Percentiles rank a stretch among this genome's conserved stretches.
These are phyloP conservation scores for Tapera naevia DNA, from an alignment of 2,797 vertebrate genomes.

Conservation along the genomic window DNA sequence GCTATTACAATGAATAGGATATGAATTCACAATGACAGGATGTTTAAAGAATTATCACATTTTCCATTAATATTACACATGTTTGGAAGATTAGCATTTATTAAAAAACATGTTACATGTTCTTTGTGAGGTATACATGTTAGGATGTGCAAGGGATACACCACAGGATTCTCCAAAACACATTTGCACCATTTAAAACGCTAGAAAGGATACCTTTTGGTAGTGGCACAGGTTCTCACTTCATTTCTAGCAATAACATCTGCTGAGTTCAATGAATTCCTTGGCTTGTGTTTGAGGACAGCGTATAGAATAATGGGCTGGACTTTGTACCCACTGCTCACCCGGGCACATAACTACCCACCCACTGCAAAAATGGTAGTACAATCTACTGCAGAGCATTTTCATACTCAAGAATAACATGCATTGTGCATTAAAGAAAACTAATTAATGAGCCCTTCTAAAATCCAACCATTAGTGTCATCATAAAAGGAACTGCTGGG, in stretches of 20 bases:
- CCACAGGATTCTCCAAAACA: background rate
- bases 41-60: conserved; percentile 64
- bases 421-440: background rate
- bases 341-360: background rate
- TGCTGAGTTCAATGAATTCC: background rate
- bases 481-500: background rate
- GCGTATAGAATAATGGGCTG: rapidly evolving
- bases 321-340: background rate
- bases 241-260: background rate
- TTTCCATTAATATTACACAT: conserved; percentile 69
- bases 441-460: background rate
- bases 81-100: conserved; percentile 43
- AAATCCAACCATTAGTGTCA: background rate
- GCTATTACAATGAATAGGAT: conserved; percentile 79
- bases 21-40: conserved; percentile 77
- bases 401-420: background rate
- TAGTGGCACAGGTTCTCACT: background rate
- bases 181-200: background rate
- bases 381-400: background rate
- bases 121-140: background rate
- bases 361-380: background rate
- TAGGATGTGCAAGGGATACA: background rate
- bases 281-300: background rate
- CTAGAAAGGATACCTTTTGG: background rate
- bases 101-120: conserved; percentile 11